Evolutionary conservation across 2,888 invertebrate species (phyloP).

Genomic region (Pinctada fucata): DNA sequence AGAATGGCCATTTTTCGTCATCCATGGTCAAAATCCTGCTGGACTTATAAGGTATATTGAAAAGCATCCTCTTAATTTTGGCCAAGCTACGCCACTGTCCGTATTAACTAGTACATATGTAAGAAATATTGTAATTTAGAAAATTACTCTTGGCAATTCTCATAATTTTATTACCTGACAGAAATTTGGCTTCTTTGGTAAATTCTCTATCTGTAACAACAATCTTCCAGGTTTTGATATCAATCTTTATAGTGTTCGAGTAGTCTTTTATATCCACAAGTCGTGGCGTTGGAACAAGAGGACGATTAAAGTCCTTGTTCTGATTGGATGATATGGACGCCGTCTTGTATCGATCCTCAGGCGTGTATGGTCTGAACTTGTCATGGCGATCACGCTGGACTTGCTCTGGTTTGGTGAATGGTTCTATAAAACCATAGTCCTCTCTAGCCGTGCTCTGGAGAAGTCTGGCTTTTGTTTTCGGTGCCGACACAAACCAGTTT

Average conservation of each 20-base stretch:
- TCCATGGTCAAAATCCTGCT: too few relatives aligned
- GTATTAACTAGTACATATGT: too few relatives aligned
- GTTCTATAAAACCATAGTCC: constrained; percentile 54
- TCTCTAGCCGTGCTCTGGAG: constrained; percentile 48
- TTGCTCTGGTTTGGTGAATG: constrained; percentile 55
- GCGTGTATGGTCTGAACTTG: constrained; percentile 60
- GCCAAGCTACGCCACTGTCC: too few relatives aligned
- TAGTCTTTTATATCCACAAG: neutral
- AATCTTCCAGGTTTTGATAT: neutral
- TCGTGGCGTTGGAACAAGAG: constrained; percentile 45
- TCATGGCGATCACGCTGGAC: constrained; percentile 58
- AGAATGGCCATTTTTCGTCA: too few relatives aligned
- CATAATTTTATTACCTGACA: constrained; percentile 11
- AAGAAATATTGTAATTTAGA: too few relatives aligned
- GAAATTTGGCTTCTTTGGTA: constrained; percentile 3
- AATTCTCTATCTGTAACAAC: neutral
- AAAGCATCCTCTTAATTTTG: too few relatives aligned
- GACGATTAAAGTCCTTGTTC: neutral
- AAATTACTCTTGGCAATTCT: neutral
- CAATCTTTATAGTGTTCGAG: neutral
- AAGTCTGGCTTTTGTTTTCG: constrained; percentile 45
- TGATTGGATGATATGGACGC: constrained; percentile 33
- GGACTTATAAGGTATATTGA: too few relatives aligned
- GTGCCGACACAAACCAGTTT: constrained; percentile 61
- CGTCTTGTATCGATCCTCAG: constrained; percentile 52